phyloP scores from a whole-genome alignment of 2,888 invertebrate genomes.

The Dolomedes plantarius region DNA sequence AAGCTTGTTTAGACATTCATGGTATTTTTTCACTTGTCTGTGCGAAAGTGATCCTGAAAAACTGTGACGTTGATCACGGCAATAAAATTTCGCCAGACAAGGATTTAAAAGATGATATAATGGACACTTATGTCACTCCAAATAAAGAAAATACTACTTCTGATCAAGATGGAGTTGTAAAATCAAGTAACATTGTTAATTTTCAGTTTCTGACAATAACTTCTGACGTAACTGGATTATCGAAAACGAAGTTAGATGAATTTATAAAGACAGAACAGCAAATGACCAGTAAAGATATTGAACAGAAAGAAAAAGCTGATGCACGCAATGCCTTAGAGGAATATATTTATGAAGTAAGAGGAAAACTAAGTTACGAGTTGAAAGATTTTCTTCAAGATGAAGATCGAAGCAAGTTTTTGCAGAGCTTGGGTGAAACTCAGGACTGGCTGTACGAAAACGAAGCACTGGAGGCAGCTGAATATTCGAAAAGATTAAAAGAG shows the following conservation, averaged over 20 bases:
- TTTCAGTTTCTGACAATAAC: conserved; percentile 92
- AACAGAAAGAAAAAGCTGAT: conserved; percentile 95
- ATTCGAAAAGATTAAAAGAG: neutral
- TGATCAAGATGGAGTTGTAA: conserved; percentile 84
- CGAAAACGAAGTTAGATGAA: conserved; percentile 82
- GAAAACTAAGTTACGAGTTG: conserved; percentile 81
- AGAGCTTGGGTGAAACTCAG: conserved; percentile 88
- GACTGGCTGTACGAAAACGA: conserved; percentile 95
- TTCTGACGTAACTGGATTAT: conserved; percentile 83
- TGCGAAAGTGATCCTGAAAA: conserved; percentile 82
- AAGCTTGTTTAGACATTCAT: conserved; percentile 93
- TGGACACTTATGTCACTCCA: no score
- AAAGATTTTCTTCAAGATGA: conserved; percentile 64
- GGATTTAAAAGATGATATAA: neutral
- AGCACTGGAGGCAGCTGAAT: conserved; percentile 14
- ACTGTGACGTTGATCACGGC: neutral
- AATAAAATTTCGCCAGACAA: conserved; percentile 29
- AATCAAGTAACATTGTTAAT: conserved; percentile 89
- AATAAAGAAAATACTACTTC: neutral
- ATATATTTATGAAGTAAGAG: conserved; percentile 96
- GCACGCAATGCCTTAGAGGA: conserved; percentile 98
- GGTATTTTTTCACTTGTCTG: conserved; percentile 92
- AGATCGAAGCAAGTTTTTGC: conserved; percentile 75
- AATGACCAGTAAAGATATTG: conserved; percentile 84
- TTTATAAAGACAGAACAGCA: conserved; percentile 24